These are phyloP conservation scores for Ceyx margarethae DNA, from an alignment of 2,113 vertebrate genomes.

Conservation along the genomic window DNA sequence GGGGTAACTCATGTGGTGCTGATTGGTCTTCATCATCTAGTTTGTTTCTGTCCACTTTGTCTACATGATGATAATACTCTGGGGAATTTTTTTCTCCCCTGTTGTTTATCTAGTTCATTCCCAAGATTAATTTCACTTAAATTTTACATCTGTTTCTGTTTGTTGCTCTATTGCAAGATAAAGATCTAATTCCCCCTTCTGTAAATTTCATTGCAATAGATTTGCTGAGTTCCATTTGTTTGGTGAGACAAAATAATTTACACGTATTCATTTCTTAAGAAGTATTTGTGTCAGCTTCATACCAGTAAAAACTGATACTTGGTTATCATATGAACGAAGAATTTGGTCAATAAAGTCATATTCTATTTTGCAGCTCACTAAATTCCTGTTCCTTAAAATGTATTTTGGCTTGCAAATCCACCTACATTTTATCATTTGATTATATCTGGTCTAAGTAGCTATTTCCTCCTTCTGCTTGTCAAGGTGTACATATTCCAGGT, in stretches of 20 bases:
- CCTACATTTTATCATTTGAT: not conserved
- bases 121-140: not conserved
- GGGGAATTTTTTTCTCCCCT: not conserved
- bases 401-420: not conserved
- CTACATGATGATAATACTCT: not conserved
- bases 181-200: not conserved
- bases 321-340: not conserved
- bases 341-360: not conserved
- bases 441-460: not conserved
- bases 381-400: not conserved
- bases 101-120: not conserved
- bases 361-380: not conserved
- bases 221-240: not conserved
- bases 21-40: not conserved
- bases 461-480: slow-evolving; percentile 32
- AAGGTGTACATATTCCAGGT: not conserved
- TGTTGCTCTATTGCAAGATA: not conserved
- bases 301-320: not conserved
- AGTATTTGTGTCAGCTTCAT: not conserved
- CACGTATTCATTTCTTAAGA: not conserved
- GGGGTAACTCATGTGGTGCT: not conserved
- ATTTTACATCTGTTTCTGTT: not conserved
- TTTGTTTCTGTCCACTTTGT: not conserved
- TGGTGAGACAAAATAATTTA: not conserved
- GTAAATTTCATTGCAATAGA: not conserved